Conservation (phyloP, 2,888 invertebrate genomes). For the Polydesmus complanatus region DNA sequence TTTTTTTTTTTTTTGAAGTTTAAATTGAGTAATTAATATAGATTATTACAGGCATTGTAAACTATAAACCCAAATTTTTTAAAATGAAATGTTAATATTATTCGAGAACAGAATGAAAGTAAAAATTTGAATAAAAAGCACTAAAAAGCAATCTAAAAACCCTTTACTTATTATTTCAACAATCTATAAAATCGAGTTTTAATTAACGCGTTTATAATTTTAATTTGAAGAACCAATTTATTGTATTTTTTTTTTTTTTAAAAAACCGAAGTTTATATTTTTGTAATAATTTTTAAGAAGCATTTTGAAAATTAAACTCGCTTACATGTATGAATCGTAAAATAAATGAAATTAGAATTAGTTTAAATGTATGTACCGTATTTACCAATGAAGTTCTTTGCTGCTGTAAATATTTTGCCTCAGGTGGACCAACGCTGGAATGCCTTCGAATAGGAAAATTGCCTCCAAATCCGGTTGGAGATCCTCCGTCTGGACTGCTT, state of each 20-base stretch:
- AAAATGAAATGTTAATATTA: too few relatives aligned
- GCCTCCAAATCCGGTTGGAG: conserved; percentile 38
- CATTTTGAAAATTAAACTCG: background rate
- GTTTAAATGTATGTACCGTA: background rate
- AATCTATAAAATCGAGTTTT: background rate
- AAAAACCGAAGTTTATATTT: background rate
- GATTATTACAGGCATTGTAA: too few relatives aligned
- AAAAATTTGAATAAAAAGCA: too few relatives aligned
- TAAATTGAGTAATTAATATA: too few relatives aligned
- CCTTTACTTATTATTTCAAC: background rate
- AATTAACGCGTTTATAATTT: too few relatives aligned
- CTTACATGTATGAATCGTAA: background rate
- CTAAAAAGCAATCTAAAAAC: background rate
- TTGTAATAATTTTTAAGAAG: background rate
- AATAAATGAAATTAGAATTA: background rate
- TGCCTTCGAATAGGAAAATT: conserved; percentile 74
- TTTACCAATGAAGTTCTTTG: conserved; percentile 64
- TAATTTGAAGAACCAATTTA: too few relatives aligned
- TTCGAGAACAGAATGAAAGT: too few relatives aligned
- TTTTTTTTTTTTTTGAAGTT: too few relatives aligned
- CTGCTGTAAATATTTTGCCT: conserved; percentile 31
- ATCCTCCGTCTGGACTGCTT: conserved; percentile 55
- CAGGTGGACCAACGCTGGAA: conserved; percentile 81
- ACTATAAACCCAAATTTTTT: too few relatives aligned
- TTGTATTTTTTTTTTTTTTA: too few relatives aligned